Evolutionary conservation across 1,140 invertebrate genomes (phyloP), one percentile per base, ranked within the genome.

Genomic region (Plectus sambesii): DNA sequence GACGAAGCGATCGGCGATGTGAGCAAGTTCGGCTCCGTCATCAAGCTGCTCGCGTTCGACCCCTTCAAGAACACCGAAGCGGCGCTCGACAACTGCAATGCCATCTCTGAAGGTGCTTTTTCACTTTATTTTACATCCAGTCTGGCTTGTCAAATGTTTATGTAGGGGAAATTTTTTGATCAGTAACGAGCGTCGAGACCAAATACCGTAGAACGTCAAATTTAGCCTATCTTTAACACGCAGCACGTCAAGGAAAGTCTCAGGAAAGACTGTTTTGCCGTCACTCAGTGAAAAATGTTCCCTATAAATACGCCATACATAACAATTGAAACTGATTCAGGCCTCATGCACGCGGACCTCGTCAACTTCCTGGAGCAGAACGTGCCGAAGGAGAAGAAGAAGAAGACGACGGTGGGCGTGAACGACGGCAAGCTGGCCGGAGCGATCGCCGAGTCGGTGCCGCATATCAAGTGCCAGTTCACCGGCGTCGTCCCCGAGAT

Each of bases 91-190:
- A 97, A 92, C 71, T 84, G 92, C 24, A 97, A 98, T 73, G 81
- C 81, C 47, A 79, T 98, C 36, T 94, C 90, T 1, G 93, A 98
- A 80, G 93, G 93, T 77, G n/a, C n/a, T n/a, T n/a, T n/a, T n/a
- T 66, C 39, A 42, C 41, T 51, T 42, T 36, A 19, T 19, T 43
- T 27, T 27, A 37, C 15, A n/a, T 15, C 20, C 12, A 39, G 23
- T 20, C 26, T 27, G 5, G 6, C 43, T 44, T 39, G 15, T n/a
- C n/a, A 12, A 45, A 40, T 23, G n/a, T n/a, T n/a, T n/a, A n/a
- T n/a, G n/a, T n/a, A n/a, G n/a, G n/a, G n/a, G n/a, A n/a, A n/a
- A n/a, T n/a, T n/a, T n/a, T n/a, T n/a, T n/a, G n/a, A n/a, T n/a
- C n/a, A n/a, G n/a, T n/a, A n/a, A n/a, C n/a, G n/a, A n/a, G n/a